Evolutionary conservation across 2,888 invertebrate genomes (phyloP), one percentile per base, ranked within the genome.

Genomic region (Uropetala carovei): DNA sequence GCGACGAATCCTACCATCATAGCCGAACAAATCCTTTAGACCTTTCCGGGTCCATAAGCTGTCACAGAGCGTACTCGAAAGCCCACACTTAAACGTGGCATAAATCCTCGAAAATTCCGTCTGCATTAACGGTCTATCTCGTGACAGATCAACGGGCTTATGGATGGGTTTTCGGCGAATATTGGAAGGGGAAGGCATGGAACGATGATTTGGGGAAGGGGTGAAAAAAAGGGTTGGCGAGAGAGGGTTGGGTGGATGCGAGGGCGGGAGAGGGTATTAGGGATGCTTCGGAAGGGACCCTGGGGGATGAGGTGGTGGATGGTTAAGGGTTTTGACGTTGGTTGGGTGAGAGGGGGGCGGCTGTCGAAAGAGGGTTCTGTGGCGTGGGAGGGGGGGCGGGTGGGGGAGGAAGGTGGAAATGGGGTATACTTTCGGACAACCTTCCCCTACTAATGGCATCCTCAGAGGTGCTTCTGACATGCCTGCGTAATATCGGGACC

Each of bases 71-170:
- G 56, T 16, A 22, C 57, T 56, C 83, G 43, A 84, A 43, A 57
- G 84, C 84, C 56, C 83, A 43, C 83, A 43, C 14, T 86, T 75
- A 75, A 75, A 86, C 86, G 86, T 86, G 60, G 60, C 86, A 86
- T 86, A 86, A 86, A 86, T 86, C 86, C 60, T 30, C 60, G 60
- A 27, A 86, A 86, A 86, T 86, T 86, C 86, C 86, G 59, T 86
- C 64, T 68, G 89, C 64, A 89, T 89, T 68, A 89, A 64, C 68
- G 89, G 89, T 89, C 89, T 68, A 68, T 89, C 89, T 60, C 89
- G 89, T 89, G 89, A 89, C 89, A 89, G 89, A 89, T 89, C 86
- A 86, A 27, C 86, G 60, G 60, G 86, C 86, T 86, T 60, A 59
- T 18, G 60, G 60, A 30, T 22, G 59, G 86, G 43, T 43, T 43